phyloP scores from a whole-genome alignment of 2,888 invertebrate genomes.

The Apodemia duryi region DNA sequence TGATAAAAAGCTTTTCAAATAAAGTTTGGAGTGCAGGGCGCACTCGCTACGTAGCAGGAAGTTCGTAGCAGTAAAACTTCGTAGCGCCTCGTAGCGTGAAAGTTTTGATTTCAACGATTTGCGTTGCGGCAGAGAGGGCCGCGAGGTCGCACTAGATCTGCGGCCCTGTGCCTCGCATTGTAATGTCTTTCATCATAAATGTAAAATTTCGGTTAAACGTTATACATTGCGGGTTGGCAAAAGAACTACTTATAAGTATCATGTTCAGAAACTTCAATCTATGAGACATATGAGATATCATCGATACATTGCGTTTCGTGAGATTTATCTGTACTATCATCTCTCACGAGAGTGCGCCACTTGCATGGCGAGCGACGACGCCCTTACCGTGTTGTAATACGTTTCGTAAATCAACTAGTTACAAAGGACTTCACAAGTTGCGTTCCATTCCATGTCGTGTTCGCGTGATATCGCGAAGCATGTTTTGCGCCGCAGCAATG shows the following conservation, averaged over 20 bases:
- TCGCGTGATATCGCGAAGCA: slow-evolving; percentile 29
- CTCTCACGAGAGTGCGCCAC: slow-evolving; percentile 77
- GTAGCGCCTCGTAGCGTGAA: slow-evolving; percentile 79
- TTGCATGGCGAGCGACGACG: slow-evolving; percentile 64
- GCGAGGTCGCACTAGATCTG: slow-evolving; percentile 68
- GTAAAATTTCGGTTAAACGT: slow-evolving; percentile 17
- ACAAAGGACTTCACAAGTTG: slow-evolving; percentile 48
- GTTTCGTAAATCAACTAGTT: slow-evolving; percentile 55
- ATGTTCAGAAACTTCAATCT: slow-evolving; percentile 41
- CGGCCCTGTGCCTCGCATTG: slow-evolving; percentile 56
- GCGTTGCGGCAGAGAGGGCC: slow-evolving; percentile 74
- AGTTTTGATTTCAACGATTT: slow-evolving; percentile 80
- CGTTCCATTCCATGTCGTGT: slow-evolving; percentile 58
- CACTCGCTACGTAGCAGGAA: slow-evolving; percentile 76
- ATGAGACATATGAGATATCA: slow-evolving; percentile 26
- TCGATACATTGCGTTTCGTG: slow-evolving; percentile 36
- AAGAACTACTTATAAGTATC: too few relatives aligned
- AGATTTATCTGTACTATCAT: slow-evolving; percentile 72
- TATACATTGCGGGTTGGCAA: slow-evolving; percentile 38
- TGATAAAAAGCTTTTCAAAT: slow-evolving; percentile 75
- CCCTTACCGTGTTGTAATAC: slow-evolving; percentile 63
- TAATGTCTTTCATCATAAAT: slow-evolving; percentile 19
- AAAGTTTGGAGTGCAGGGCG: slow-evolving; percentile 75
- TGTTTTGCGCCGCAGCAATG: slow-evolving; percentile 54
- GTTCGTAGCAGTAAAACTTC: slow-evolving; percentile 79